These are phyloP conservation scores for Mormyrus iriodes DNA, from an alignment of 2,113 vertebrate species.

Conservation along the genomic window DNA sequence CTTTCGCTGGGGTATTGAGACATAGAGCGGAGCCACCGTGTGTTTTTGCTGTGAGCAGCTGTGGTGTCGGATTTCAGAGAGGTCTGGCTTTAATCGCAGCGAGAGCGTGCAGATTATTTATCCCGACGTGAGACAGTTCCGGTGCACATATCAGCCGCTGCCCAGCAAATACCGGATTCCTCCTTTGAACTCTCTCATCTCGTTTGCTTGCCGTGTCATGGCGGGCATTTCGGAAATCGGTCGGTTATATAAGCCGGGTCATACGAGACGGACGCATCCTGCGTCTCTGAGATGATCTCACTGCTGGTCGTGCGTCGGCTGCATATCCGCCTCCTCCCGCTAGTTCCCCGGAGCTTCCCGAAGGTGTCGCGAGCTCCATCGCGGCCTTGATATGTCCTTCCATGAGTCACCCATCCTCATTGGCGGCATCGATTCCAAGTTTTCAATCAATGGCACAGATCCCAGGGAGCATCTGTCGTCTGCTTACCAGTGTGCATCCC, in stretches of 20 bases:
- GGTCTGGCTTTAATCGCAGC: constrained; percentile 1
- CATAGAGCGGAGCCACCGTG: neutral
- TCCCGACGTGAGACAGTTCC: neutral
- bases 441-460: constrained; percentile 5
- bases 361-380: neutral
- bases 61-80: neutral
- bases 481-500: neutral
- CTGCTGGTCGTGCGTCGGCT: neutral
- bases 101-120: neutral
- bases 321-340: neutral
- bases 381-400: neutral
- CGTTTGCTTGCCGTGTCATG: neutral
- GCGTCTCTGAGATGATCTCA: neutral
- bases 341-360: neutral
- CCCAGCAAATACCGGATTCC: neutral
- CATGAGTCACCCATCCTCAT: neutral
- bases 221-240: neutral
- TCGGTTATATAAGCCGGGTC: neutral
- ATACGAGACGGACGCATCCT: neutral
- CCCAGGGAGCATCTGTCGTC: neutral
- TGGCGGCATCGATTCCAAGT: neutral
- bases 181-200: constrained; percentile 4
- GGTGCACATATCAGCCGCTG: neutral
- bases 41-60: neutral
- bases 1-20: neutral